phyloP scores from a whole-genome alignment of 2,797 vertebrate genomes.

The Myotis planiceps region DNA sequence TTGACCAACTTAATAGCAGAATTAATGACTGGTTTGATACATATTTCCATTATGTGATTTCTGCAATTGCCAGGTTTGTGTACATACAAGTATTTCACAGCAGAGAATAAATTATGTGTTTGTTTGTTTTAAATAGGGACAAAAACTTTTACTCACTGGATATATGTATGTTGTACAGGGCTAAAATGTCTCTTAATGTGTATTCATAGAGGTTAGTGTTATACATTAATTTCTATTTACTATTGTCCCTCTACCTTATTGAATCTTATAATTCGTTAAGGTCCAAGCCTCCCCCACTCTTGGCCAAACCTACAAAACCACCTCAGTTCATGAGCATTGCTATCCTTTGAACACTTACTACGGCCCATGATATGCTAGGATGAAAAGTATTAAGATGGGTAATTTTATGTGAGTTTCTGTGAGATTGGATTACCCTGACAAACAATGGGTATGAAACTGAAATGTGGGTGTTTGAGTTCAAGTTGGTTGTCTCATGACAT shows the following conservation, averaged over 20 bases:
- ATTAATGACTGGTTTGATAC: not conserved
- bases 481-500: too few relatives aligned
- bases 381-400: not conserved
- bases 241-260: not conserved
- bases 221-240: not conserved
- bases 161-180: not conserved
- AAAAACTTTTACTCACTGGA: not conserved
- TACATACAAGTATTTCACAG: not conserved
- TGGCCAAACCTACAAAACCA: not conserved
- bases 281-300: not conserved
- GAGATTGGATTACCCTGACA: not conserved
- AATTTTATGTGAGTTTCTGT: not conserved
- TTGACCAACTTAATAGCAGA: not conserved
- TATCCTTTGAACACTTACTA: not conserved
- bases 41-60: constrained; percentile 6
- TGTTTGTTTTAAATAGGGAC: not conserved
- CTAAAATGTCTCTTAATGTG: not conserved
- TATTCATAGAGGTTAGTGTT: not conserved
- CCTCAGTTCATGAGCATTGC: not conserved
- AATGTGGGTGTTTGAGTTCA: too few relatives aligned
- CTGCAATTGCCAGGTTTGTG: not conserved
- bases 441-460: not conserved
- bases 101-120: not conserved
- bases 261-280: not conserved
- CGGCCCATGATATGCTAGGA: not conserved